Conservation (phyloP, 2,113 vertebrate genomes). For the Phaethornis superciliosus region DNA sequence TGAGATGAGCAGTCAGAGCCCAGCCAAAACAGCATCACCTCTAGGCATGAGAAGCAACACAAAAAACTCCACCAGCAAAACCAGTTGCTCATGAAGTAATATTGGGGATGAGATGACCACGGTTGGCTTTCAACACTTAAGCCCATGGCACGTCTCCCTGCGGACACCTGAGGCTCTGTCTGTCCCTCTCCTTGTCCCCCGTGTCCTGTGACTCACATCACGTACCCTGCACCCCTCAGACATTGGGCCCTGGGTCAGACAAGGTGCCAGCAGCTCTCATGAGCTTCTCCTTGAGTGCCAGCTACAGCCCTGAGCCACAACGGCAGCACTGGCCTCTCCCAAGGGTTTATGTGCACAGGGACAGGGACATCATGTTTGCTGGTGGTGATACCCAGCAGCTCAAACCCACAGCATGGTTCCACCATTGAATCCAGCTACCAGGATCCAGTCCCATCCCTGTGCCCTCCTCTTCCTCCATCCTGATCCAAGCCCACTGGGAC, state of each 20-base stretch:
- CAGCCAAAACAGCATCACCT: neutral
- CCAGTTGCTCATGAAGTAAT: neutral
- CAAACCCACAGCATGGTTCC: fast-evolving
- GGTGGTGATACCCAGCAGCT: neutral
- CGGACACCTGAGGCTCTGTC: neutral
- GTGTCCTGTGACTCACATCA: fast-evolving
- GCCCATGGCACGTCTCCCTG: fast-evolving
- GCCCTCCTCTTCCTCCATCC: neutral
- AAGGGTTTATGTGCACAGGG: neutral
- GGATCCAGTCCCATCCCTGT: fast-evolving
- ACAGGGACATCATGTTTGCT: fast-evolving
- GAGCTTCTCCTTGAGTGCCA: fast-evolving
- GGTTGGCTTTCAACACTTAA: neutral
- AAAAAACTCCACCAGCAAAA: neutral
- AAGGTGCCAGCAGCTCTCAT: neutral
- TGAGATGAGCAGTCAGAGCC: neutral
- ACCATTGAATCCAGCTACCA: fast-evolving
- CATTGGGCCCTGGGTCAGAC: fast-evolving
- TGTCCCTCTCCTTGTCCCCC: neutral
- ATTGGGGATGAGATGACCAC: neutral
- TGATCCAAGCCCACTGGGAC: fast-evolving
- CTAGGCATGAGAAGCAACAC: fast-evolving
- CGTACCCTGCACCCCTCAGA: neutral
- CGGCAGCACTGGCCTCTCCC: fast-evolving
- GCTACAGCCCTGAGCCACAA: neutral